Conservation (phyloP, 2,888 invertebrate species). For the Anarsia innoxiella region DNA sequence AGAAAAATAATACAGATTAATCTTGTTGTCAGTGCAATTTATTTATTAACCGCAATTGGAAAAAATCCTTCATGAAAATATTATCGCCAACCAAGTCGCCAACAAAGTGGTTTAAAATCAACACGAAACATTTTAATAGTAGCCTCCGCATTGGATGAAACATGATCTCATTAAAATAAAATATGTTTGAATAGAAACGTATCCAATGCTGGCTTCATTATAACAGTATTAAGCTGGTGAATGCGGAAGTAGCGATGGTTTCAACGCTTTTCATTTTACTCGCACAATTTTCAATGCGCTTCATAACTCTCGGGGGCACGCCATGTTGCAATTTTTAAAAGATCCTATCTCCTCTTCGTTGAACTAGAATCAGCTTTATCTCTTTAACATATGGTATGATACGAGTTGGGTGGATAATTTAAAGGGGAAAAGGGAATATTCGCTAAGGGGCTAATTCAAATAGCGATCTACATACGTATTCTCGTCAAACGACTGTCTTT, state of each 20-base stretch:
- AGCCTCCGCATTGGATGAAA: too few relatives aligned
- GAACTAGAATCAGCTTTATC: not conserved
- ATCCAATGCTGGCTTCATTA: too few relatives aligned
- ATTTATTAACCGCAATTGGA: too few relatives aligned
- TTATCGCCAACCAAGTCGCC: too few relatives aligned
- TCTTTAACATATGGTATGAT: not conserved
- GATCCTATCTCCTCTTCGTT: slow-evolving; percentile 17
- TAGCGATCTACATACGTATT: slow-evolving; percentile 3
- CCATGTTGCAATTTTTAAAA: slow-evolving; percentile 21
- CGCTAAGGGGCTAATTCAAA: slow-evolving; percentile 14
- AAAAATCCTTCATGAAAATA: too few relatives aligned
- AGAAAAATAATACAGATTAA: too few relatives aligned
- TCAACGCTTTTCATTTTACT: not conserved
- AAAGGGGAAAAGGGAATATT: slow-evolving; percentile 25
- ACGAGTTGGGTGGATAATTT: not conserved
- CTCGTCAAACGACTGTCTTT: slow-evolving; percentile 23
- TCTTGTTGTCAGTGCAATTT: too few relatives aligned
- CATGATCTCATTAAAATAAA: too few relatives aligned
- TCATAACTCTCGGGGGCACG: slow-evolving; percentile 60
- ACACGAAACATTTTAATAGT: too few relatives aligned
- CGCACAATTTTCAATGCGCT: slow-evolving; percentile 57
- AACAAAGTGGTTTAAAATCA: slow-evolving; percentile 60
- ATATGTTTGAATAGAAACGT: too few relatives aligned
- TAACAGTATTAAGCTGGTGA: too few relatives aligned
- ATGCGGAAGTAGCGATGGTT: slow-evolving; percentile 35